Evolutionary conservation across 2,797 vertebrate species (phyloP), one percentile per base, ranked within the genome.

Genomic region (Calcarius lapponicus): DNA sequence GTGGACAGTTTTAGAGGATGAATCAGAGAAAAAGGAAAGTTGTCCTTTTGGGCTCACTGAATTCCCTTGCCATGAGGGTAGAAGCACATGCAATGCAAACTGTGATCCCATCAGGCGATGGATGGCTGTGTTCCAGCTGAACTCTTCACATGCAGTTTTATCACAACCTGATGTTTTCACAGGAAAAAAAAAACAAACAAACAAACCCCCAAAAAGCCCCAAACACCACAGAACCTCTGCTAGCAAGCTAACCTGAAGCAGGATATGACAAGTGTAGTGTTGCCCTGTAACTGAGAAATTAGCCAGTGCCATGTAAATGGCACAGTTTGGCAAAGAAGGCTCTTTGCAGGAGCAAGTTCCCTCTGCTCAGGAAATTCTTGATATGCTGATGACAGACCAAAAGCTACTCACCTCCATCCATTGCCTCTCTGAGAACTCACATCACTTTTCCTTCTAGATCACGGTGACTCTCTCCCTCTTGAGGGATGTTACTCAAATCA

Each of bases 101-200:
- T 66, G 54, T 50, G 80, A 88, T 93, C 83, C 89, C 89, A 89
- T 79, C 88, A 95, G 94, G 85, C 48, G 26, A 36, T 0, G 4
- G 32, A n/a, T 31, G 88, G 57, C 87, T 88, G 34, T 88, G 58
- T 93, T 96, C 92, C 91, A 96, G 95, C 7, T 36, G 57, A 81
- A 82, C 54, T 72, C 65, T 86, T 65, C 89, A 81, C 48, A 93
- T 66, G 53, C 4, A 9, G 36, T 75, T 95, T 97, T 93, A 91
- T 88, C 94, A 95, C 67, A 96, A 91, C 82, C 71, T 86, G 26
- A 28, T 96, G 74, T 96, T 96, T 96, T 82, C 86, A 91, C 14
- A 43, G n/a, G 7, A 1, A 2, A 31, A 34, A 60, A 48, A 40
- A 19, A 14, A 28, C 8, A 36, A 19, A 26, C 2, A 25, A 25